Percentiles rank a stretch among this genome's conserved stretches.
These are phyloP conservation scores for Aphaenogaster ashmeadi DNA, from an alignment of 1,140 invertebrate species.

Conservation along the genomic window DNA sequence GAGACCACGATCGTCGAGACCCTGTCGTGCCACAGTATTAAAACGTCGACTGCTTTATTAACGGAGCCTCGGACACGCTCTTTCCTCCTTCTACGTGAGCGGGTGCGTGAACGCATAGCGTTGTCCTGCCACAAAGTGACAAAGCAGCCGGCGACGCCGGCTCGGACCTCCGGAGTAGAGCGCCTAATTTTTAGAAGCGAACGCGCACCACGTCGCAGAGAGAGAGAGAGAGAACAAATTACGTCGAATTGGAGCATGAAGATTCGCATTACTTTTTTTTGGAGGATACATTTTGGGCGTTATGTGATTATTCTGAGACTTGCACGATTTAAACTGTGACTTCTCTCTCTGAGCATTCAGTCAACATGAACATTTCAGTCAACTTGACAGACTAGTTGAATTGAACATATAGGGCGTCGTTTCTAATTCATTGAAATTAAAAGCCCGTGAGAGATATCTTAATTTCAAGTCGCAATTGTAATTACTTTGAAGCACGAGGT, in stretches of 20 bases:
- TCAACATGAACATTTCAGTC: neutral
- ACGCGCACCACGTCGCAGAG: neutral
- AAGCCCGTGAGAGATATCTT: neutral
- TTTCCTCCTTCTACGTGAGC: conserved; percentile 55
- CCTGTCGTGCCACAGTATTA: conserved; percentile 82
- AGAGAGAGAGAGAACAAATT: conserved; percentile 18
- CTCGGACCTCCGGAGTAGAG: conserved; percentile 60
- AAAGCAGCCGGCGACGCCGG: conserved; percentile 30
- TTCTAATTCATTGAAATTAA: conserved; percentile 2
- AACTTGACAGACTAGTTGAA: neutral
- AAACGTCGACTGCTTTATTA: conserved; percentile 86
- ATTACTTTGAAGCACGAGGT: neutral
- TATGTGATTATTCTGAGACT: conserved; percentile 22
- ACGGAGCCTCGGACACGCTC: conserved; percentile 73
- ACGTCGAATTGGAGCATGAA: conserved; percentile 51
- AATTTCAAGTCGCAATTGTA: neutral
- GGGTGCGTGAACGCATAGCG: conserved; percentile 65
- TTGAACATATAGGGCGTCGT: neutral
- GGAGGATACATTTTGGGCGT: neutral
- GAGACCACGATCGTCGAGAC: conserved; percentile 71
- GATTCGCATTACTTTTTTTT: conserved; percentile 32
- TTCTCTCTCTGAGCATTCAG: neutral
- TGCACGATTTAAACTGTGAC: neutral
- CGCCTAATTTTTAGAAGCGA: conserved; percentile 65
- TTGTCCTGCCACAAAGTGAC: conserved; percentile 67